A percentile compares a stretch with the other conserved stretches of the same genome.
Conservation (phyloP, 2,113 vertebrate genomes). For the Sapajus apella region DNA sequence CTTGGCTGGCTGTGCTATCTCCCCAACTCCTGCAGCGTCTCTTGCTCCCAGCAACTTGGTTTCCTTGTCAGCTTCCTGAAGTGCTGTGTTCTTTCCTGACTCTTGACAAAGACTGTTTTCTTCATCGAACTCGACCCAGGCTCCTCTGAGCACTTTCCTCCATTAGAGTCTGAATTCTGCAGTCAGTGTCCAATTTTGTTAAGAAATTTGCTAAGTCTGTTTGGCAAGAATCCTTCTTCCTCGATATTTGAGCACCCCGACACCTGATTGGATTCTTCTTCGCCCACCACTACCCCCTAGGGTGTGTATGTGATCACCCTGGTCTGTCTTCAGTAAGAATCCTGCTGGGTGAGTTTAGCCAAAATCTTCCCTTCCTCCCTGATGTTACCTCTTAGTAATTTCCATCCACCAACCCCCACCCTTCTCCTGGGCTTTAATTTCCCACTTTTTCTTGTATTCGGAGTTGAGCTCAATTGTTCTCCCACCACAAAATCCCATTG, state of each 20-base stretch:
- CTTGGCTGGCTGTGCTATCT: not conserved
- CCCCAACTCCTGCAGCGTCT: not conserved
- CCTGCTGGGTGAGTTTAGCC: not conserved
- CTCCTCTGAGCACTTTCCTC: not conserved
- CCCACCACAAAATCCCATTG: not conserved
- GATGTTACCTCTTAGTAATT: not conserved
- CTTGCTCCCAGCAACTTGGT: not conserved
- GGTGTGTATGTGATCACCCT: not conserved
- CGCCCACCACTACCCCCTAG: rapidly evolving
- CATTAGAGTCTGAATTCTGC: not conserved
- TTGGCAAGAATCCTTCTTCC: not conserved
- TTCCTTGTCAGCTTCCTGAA: not conserved
- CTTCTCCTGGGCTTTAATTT: not conserved
- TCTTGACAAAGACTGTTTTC: not conserved
- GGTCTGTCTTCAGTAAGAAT: not conserved
- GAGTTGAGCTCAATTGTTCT: not conserved
- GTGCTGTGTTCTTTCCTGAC: not conserved
- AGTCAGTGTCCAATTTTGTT: not conserved
- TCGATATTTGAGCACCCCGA: not conserved
- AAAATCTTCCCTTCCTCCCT: not conserved
- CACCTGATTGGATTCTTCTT: no score
- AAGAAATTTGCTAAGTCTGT: not conserved
- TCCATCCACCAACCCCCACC: no score
- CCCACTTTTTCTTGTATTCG: not conserved
- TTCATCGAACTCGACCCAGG: not conserved